Base-by-base conservation (phyloP, 1,140 invertebrate genomes). In the Lithobius niger region DNA sequence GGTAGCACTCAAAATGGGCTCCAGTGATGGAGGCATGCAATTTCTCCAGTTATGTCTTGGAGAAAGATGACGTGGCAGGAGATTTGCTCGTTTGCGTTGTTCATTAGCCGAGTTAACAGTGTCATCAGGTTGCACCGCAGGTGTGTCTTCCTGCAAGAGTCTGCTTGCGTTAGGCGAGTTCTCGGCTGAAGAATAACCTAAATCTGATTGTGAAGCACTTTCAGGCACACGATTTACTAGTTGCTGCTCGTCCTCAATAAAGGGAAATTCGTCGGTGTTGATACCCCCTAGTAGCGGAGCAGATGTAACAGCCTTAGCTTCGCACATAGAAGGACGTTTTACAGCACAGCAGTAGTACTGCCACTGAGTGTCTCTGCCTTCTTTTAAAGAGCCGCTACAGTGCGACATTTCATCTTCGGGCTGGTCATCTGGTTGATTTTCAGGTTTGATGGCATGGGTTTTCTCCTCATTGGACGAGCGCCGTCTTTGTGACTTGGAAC, bases 351-450 rank as follows among this genome's bases (percentile, higher is more conserved):
- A 4, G 22, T 52, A 40, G 24, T 52, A 40, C 18, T 52, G 27
- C 51, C 51, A 52, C 3, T 52, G 51, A 3, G 51, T 52, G 15
- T 52, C 31, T 40, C 31, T 40, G 3, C 31, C 51, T 19, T 52
- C 51, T 22, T 52, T 52, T 25, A n/a, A n/a, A n/a, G n/a, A n/a
- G n/a, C n/a, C n/a, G n/a, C n/a, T n/a, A n/a, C n/a, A n/a, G n/a
- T n/a, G n/a, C n/a, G n/a, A n/a, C n/a, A n/a, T n/a, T n/a, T n/a
- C n/a, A n/a, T n/a, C n/a, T n/a, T n/a, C n/a, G n/a, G n/a, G n/a
- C n/a, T n/a, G n/a, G n/a, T n/a, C n/a, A n/a, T n/a, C n/a, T n/a
- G n/a, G n/a, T n/a, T n/a, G n/a, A n/a, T n/a, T n/a, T n/a, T n/a
- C n/a, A n/a, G n/a, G n/a, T n/a, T n/a, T n/a, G n/a, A n/a, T n/a